Evolutionary conservation across 2,113 vertebrate genomes (phyloP).

Genomic region (Tretioscincus oriximinensis): DNA sequence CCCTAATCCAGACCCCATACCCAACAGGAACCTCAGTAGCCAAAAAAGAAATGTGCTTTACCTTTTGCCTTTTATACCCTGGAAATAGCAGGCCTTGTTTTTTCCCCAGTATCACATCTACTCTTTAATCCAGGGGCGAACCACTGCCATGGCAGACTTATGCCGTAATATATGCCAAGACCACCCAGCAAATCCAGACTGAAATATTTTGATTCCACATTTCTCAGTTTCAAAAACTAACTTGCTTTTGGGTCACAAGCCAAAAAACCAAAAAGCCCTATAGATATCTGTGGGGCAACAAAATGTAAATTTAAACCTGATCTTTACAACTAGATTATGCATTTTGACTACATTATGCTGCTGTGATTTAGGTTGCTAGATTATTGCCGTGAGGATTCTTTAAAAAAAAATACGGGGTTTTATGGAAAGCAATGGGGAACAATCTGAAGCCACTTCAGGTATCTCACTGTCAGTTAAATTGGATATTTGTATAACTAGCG

Average conservation of each 20-base stretch:
- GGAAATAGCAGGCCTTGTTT: no score
- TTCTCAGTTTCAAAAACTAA: background rate
- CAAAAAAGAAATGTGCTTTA: no score
- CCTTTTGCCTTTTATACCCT: no score
- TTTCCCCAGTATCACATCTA: no score
- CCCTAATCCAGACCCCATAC: no score
- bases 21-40: no score
- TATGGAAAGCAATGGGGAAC: background rate
- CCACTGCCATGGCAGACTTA: background rate
- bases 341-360: background rate
- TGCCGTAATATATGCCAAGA: conserved; percentile 5
- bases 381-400: background rate
- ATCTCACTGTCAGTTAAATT: background rate
- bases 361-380: background rate
- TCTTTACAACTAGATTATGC: background rate
- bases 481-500: background rate
- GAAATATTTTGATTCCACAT: background rate
- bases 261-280: background rate
- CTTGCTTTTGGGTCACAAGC: background rate
- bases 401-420: background rate
- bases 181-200: conserved; percentile 13
- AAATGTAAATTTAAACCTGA: background rate
- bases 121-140: background rate
- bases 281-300: background rate
- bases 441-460: background rate